Evolutionary conservation across 2,113 vertebrate species (phyloP).

Genomic region (Otocyon megalotis): DNA sequence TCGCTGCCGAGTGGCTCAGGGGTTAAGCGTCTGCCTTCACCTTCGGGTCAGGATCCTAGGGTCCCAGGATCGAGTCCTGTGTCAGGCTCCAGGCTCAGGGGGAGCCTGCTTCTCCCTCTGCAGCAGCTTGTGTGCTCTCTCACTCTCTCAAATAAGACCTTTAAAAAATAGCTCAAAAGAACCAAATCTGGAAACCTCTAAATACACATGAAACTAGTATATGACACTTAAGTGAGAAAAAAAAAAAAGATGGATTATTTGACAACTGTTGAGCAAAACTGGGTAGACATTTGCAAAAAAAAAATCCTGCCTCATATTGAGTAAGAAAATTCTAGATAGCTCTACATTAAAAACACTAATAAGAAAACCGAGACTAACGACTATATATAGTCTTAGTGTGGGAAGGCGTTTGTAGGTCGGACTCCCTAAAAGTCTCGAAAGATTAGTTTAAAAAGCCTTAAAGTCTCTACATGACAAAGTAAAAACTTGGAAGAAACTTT

Average conservation of each 20-base stretch:
- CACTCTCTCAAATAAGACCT: no score
- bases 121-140: no score
- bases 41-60: no score
- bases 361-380: neutral
- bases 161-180: neutral
- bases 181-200: neutral
- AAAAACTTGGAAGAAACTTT: neutral
- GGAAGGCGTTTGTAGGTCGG: neutral
- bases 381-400: neutral
- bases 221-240: neutral
- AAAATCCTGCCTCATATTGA: neutral
- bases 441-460: neutral
- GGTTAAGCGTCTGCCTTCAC: no score
- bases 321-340: neutral
- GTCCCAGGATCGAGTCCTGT: no score
- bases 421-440: neutral
- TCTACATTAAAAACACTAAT: neutral
- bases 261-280: neutral
- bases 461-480: neutral
- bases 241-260: neutral
- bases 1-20: no score
- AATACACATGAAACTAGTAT: neutral
- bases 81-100: no score
- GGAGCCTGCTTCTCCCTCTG: no score
- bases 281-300: neutral